Evolutionary conservation across 2,113 vertebrate genomes (phyloP).

Genomic region (Halcyon malimbica): DNA sequence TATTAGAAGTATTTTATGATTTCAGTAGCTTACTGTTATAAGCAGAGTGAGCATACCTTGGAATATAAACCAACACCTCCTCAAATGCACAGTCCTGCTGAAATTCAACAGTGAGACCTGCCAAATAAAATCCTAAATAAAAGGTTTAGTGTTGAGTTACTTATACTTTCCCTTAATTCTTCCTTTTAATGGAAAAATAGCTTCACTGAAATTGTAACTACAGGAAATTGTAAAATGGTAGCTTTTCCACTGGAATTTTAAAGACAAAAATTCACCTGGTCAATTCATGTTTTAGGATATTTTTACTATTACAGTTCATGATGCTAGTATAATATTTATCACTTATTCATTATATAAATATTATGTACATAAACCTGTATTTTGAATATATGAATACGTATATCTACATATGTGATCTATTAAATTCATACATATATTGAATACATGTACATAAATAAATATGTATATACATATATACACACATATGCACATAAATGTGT

Average conservation of each 20-base stretch:
- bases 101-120: background rate
- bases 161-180: background rate
- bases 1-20: background rate
- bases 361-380: background rate
- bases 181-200: background rate
- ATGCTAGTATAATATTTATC: background rate
- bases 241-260: background rate
- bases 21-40: background rate
- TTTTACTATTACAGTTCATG: background rate
- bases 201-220: background rate
- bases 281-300: fast-evolving
- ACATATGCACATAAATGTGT: background rate
- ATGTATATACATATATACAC: background rate
- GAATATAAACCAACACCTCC: background rate
- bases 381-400: background rate
- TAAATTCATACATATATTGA: background rate
- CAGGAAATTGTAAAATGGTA: background rate
- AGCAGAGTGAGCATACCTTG: background rate
- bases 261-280: background rate
- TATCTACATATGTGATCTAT: background rate
- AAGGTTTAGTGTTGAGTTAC: background rate
- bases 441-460: background rate
- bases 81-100: background rate
- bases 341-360: background rate
- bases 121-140: background rate